Evolutionary conservation across 2,797 vertebrate genomes (phyloP).

Genomic region (Melanotaenia parkinsoni): DNA sequence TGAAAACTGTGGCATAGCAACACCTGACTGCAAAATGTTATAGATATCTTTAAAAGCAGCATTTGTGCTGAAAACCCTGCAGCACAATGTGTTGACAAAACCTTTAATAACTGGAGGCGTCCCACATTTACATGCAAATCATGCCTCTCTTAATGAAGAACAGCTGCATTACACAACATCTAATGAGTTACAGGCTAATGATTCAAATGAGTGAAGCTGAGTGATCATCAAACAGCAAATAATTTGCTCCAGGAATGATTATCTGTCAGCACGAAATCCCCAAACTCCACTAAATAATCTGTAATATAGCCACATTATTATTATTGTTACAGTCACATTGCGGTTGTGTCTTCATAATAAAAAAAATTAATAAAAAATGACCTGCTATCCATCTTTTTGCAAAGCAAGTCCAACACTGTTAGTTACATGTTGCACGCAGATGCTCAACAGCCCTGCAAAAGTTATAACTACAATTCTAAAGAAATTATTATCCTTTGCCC

Average conservation of each 20-base stretch:
- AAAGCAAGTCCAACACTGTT: slow-evolving; percentile 16
- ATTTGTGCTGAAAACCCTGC: slow-evolving; percentile 20
- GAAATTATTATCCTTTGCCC: slow-evolving; percentile 57
- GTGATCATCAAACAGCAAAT: slow-evolving; percentile 48
- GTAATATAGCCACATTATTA: slow-evolving; percentile 5
- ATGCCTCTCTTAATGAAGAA: slow-evolving; percentile 51
- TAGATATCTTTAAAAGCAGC: no score
- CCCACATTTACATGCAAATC: slow-evolving; percentile 66
- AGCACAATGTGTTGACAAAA: slow-evolving; percentile 48
- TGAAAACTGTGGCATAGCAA: no score
- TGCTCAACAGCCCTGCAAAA: slow-evolving; percentile 27
- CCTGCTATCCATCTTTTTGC: slow-evolving; percentile 34
- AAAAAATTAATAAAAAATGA: slow-evolving; percentile 9
- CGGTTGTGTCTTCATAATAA: slow-evolving; percentile 15
- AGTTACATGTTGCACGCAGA: slow-evolving; percentile 24
- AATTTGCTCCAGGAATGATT: slow-evolving; percentile 34
- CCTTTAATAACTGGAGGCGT: slow-evolving; percentile 31
- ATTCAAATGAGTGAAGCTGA: slow-evolving; percentile 46
- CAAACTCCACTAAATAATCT: slow-evolving; percentile 29
- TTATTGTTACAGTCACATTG: neutral
- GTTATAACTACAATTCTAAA: slow-evolving; percentile 59
- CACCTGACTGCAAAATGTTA: no score
- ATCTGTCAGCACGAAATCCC: slow-evolving; percentile 40
- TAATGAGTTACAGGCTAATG: slow-evolving; percentile 53
- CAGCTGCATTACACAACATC: slow-evolving; percentile 57